phyloP scores from a whole-genome alignment of 2,113 vertebrate species.

The Tachysurus vachellii region DNA sequence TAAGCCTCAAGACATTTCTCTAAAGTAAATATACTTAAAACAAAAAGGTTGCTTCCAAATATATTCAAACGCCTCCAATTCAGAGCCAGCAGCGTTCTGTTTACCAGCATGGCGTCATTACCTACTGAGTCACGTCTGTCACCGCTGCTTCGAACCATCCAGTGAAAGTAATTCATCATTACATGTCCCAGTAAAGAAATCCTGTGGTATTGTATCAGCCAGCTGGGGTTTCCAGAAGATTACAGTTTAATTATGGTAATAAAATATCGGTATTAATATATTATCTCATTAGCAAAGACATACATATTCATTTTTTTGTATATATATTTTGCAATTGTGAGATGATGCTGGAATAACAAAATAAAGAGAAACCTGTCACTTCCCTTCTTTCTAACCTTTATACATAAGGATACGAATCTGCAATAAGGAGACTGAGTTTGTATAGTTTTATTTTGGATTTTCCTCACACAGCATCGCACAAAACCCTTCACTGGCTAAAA shows the following conservation, averaged over 20 bases:
- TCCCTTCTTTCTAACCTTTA: neutral
- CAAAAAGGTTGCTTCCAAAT: neutral
- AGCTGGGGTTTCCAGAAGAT: conserved; percentile 11
- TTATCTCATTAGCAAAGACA: neutral
- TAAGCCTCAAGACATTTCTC: neutral
- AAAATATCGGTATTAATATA: neutral
- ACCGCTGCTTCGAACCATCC: conserved; percentile 2
- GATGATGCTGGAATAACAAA: neutral
- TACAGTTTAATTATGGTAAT: neutral
- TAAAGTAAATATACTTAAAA: neutral
- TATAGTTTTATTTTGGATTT: conserved; percentile 2
- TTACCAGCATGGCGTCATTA: conserved; percentile 1
- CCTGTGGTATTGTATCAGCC: neutral
- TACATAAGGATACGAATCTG: neutral
- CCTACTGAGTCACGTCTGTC: conserved; percentile 12
- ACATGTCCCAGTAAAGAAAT: conserved; percentile 15
- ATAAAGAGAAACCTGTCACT: neutral
- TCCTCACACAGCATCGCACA: neutral
- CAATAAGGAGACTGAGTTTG: neutral
- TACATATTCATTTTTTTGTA: neutral
- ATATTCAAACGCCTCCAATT: neutral
- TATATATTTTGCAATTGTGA: neutral
- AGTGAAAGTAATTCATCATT: conserved; percentile 7
- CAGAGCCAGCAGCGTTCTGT: neutral
- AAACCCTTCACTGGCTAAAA: conserved; percentile 1